Conservation (phyloP, 2,797 vertebrate species). For the Spinibarbus caldwelli region DNA sequence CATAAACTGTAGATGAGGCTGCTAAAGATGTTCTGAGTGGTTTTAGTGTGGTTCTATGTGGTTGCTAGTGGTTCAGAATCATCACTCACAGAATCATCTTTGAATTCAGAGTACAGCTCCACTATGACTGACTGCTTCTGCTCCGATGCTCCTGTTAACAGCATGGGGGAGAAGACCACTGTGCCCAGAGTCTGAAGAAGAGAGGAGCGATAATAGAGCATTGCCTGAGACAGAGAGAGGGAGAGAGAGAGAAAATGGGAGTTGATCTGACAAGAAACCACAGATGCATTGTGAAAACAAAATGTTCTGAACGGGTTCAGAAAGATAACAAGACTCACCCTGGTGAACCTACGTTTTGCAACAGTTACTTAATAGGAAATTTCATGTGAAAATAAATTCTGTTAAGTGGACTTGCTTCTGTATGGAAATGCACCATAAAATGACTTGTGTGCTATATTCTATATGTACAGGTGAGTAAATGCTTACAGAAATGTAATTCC, state of each 20-base stretch:
- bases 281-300: too few species aligned
- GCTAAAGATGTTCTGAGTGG: background rate
- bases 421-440: background rate
- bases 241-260: background rate
- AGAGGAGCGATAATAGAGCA: constrained; percentile 85
- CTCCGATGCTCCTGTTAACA: constrained; percentile 79
- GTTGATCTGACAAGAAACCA: background rate
- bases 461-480: background rate
- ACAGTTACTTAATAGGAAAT: background rate
- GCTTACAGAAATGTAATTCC: background rate
- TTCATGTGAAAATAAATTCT: background rate
- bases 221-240: constrained; percentile 75
- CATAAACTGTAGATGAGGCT: background rate
- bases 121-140: constrained; percentile 87
- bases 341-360: background rate
- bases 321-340: background rate
- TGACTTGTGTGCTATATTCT: background rate
- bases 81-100: constrained; percentile 83
- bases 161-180: constrained; percentile 79
- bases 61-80: background rate
- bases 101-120: constrained; percentile 85
- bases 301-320: background rate
- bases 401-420: too few species aligned
- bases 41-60: background rate
- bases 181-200: constrained; percentile 83